These are phyloP conservation scores for Tenthredo amoena DNA, from an alignment of 2,888 invertebrate species.

Conservation along the genomic window DNA sequence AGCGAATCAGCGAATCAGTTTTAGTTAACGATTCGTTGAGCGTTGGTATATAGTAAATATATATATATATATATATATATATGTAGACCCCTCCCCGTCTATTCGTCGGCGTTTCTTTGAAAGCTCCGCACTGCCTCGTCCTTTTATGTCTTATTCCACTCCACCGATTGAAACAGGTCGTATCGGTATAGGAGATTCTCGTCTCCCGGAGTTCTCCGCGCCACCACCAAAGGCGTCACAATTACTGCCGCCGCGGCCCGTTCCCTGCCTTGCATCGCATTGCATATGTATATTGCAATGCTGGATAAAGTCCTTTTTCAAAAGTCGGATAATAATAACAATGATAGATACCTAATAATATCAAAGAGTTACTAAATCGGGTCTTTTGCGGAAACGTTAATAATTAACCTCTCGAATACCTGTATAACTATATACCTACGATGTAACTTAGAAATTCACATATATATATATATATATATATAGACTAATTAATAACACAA, in stretches of 20 bases:
- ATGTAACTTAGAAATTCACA: not conserved
- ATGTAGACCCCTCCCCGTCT: not conserved
- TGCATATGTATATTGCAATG: not conserved
- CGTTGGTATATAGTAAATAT: not conserved
- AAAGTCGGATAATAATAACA: not conserved
- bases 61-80: not conserved
- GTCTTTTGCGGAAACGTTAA: not conserved
- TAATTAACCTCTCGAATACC: not conserved
- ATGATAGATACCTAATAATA: not conserved
- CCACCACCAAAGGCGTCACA: conserved; percentile 46
- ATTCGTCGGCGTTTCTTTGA: conserved; percentile 52
- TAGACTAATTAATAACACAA: not conserved
- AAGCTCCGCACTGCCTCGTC: not conserved
- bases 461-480: not conserved
- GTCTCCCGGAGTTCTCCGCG: not conserved
- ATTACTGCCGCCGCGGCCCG: conserved; percentile 5
- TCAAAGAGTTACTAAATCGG: not conserved
- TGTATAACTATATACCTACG: not conserved
- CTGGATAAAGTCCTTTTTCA: not conserved
- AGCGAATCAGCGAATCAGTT: not conserved
- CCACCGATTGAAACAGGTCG: conserved; percentile 45
- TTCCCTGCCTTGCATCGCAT: not conserved
- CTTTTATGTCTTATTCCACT: conserved; percentile 49
- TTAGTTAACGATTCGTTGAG: conserved; percentile 4
- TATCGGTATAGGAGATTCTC: not conserved